Base-by-base conservation (phyloP, 2,113 vertebrate species). In the Neodon shergylaensis region DNA sequence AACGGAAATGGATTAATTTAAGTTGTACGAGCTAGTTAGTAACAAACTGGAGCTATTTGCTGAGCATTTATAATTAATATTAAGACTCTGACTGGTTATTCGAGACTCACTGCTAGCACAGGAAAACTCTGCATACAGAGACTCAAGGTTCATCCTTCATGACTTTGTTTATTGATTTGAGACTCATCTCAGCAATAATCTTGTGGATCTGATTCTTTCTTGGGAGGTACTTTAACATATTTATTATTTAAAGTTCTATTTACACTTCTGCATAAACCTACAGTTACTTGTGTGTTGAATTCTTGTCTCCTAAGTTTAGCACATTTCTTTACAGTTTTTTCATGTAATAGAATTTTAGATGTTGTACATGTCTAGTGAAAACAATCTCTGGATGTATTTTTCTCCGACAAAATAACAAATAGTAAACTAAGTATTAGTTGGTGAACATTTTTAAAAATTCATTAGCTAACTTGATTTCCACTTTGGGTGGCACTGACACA, bases 221-320 rank as follows among this genome's bases (percentile, higher is more conserved):
- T 54, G 5, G 36, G 22, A 73, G 70, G 65, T 58, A 3, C 39
- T 78, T 89, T 77, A 89, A 72, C 9, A 91, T 93, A 94, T 87
- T 95, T 33, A 92, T 90, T 70, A 91, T 65, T 73, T 93, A 78
- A 85, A 90, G 44, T 85, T 74, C 77, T 88, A 72, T 88, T 72
- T 94, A 81, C 66, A 52, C 2, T 44, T 73, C 42, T 11, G 49
- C 61, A 3, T 44, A 84, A 26, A 90, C 83, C 44, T 88, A 84
- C 66, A 70, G 54, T 88, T 95, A 58, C 61, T 93, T 93, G 31
- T 81, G 47, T 84, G 36, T 72, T 93, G 58, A 93, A 92, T 65
- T 7, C n/a, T 74, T 61, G 44, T 86, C 22, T 63, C 47, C 84
- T 88, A 68, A 73, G 24, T 47, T 90, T 94, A 49, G 17, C 44